Percentiles rank a stretch among this genome's conserved stretches.
Evolutionary conservation across 2,888 invertebrate species (phyloP).

Genomic region (Hemistola chrysoprasaria): DNA sequence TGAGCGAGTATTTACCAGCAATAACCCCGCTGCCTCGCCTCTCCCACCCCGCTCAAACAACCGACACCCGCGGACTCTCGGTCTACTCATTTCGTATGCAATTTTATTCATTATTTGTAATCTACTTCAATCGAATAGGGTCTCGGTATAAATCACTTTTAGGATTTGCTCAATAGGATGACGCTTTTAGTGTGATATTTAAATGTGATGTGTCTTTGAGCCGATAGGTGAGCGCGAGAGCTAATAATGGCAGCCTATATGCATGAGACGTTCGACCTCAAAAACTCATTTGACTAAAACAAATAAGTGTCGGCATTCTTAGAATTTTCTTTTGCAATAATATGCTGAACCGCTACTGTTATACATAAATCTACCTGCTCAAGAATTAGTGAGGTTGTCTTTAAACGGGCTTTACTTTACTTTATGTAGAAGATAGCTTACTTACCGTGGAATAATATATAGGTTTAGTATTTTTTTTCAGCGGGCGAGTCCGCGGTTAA

Average conservation of each 20-base stretch:
- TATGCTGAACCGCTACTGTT: slow-evolving; percentile 53
- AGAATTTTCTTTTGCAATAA: slow-evolving; percentile 62
- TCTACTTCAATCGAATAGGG: slow-evolving; percentile 80
- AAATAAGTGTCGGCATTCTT: slow-evolving; percentile 60
- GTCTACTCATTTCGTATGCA: slow-evolving; percentile 79
- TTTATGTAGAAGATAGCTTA: no score
- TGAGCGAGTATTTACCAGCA: slow-evolving; percentile 60
- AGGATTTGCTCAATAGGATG: slow-evolving; percentile 73
- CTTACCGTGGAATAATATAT: no score
- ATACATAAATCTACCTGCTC: slow-evolving; percentile 56
- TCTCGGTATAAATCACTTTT: slow-evolving; percentile 79
- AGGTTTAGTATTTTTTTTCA: no score
- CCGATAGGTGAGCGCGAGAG: slow-evolving; percentile 49
- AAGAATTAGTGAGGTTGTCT: no score
- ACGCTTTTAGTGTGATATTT: slow-evolving; percentile 79
- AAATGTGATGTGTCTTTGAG: slow-evolving; percentile 68
- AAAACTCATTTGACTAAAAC: slow-evolving; percentile 78
- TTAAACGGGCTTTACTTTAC: no score
- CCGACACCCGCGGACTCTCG: slow-evolving; percentile 66
- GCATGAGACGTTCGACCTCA: slow-evolving; percentile 57
- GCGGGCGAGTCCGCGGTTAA: no score
- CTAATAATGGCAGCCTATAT: slow-evolving; percentile 71
- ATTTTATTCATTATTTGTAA: slow-evolving; percentile 83
- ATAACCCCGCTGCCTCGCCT: slow-evolving; percentile 48
- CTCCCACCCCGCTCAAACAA: slow-evolving; percentile 63